A percentile compares a stretch with the other conserved stretches of the same genome.
Evolutionary conservation across 2,888 invertebrate genomes (phyloP).

Genomic region (Heliconius hortense): DNA sequence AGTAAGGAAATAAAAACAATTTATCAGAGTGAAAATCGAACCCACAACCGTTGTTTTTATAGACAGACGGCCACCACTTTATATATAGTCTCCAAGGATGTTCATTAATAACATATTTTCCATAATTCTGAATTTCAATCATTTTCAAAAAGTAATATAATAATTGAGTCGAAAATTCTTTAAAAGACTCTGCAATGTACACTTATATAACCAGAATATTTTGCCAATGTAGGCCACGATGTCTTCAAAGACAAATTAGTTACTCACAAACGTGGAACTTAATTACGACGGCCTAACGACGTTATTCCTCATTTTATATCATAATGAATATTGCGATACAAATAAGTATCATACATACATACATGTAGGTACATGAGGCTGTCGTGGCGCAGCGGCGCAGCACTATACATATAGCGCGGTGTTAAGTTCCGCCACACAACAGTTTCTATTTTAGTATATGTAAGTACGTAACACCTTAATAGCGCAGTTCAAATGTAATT

Average conservation of each 20-base stretch:
- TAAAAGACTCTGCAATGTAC: not conserved
- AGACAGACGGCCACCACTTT: no score
- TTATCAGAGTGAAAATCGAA: not conserved
- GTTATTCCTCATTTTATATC: constrained; percentile 15
- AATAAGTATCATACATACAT: not conserved
- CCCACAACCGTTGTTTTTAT: not conserved
- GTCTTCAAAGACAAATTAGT: constrained; percentile 29
- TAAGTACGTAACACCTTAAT: no score
- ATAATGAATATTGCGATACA: constrained; percentile 13
- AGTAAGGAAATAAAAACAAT: not conserved
- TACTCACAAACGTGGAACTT: constrained; percentile 30
- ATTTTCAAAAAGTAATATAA: no score
- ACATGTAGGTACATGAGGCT: no score
- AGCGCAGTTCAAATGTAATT: no score
- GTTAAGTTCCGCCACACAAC: no score
- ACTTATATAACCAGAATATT: not conserved
- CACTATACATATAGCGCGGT: no score
- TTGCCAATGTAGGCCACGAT: constrained; percentile 15
- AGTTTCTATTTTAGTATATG: no score
- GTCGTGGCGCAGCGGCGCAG: no score
- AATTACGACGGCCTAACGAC: constrained; percentile 28
- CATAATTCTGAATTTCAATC: no score
- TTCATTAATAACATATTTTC: no score
- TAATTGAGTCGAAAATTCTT: not conserved
- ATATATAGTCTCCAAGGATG: no score